Evolutionary conservation across 2,797 vertebrate species (phyloP).

Genomic region (Aplochiton taeniatus): DNA sequence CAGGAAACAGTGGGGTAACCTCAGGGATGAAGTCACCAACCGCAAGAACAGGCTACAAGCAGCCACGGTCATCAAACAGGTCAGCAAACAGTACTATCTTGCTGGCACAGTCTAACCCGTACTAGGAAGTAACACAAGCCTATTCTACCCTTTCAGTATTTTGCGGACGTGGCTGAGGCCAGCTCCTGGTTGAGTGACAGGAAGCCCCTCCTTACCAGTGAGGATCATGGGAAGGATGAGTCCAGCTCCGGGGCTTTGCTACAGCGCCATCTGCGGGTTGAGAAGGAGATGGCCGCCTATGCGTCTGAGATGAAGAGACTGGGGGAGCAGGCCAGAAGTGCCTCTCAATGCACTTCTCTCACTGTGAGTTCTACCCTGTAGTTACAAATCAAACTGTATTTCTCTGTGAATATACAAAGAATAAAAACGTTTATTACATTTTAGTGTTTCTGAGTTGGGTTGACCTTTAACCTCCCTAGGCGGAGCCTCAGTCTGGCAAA

Average conservation of each 20-base stretch:
- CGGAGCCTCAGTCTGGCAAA: conserved; percentile 55
- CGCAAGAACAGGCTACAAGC: conserved; percentile 73
- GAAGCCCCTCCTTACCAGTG: conserved; percentile 73
- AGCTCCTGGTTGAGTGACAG: conserved; percentile 82
- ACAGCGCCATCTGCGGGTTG: conserved; percentile 79
- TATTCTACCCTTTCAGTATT: conserved; percentile 74
- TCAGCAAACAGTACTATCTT: conserved; percentile 33
- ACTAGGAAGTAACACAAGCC: no score
- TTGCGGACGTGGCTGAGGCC: conserved; percentile 78
- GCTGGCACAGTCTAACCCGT: background rate
- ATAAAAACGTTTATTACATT: no score
- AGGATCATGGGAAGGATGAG: conserved; percentile 81
- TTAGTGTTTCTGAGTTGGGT: background rate
- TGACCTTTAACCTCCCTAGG: conserved; percentile 41
- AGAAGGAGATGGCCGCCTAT: conserved; percentile 77
- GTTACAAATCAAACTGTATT: background rate
- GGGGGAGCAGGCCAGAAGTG: conserved; percentile 74
- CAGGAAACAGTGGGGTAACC: conserved; percentile 78
- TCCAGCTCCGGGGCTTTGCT: conserved; percentile 71
- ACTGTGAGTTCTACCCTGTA: conserved; percentile 62
- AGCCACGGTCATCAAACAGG: conserved; percentile 81
- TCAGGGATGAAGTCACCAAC: conserved; percentile 66
- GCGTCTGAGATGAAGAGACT: conserved; percentile 75
- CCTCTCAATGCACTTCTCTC: conserved; percentile 66
- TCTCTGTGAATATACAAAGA: no score